phyloP scores from a whole-genome alignment of 2,113 vertebrate genomes.

The Cariama cristata region DNA sequence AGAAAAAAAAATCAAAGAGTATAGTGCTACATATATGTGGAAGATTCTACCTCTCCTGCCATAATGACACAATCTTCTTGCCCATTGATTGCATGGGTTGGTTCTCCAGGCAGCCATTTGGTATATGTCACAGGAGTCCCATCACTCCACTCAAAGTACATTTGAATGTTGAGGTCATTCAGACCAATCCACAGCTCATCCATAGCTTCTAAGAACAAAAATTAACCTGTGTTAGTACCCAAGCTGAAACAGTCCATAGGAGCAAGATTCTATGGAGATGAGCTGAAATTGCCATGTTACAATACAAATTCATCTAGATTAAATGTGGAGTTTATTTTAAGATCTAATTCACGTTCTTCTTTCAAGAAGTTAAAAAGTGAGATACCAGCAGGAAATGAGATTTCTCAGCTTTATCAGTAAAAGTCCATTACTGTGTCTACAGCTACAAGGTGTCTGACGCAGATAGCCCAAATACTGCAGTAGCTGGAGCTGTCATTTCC shows the following conservation, averaged over 20 bases:
- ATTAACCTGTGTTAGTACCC: background rate
- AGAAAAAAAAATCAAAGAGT: background rate
- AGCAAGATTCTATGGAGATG: background rate
- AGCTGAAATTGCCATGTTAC: background rate
- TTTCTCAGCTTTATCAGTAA: background rate
- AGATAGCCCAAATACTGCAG: background rate
- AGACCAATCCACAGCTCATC: conserved; percentile 92
- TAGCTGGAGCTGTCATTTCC: background rate
- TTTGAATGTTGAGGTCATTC: conserved; percentile 85
- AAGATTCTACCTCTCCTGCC: conserved; percentile 81
- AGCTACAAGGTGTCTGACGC: background rate
- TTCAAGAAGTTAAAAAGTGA: background rate
- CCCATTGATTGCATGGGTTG: conserved; percentile 79
- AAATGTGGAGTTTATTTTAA: background rate
- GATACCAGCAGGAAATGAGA: background rate
- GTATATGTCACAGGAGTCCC: conserved; percentile 87
- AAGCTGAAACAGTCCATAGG: background rate
- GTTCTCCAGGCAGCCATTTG: conserved; percentile 86
- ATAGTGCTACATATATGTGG: background rate
- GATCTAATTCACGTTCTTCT: background rate
- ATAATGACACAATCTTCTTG: conserved; percentile 91
- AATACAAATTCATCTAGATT: background rate
- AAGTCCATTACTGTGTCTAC: background rate
- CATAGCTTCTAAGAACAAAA: conserved; percentile 70
- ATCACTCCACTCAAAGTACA: conserved; percentile 93